A percentile compares a stretch with the other conserved stretches of the same genome.
Evolutionary conservation across 2,888 invertebrate genomes (phyloP).

Genomic region (Fabriciana adippe): DNA sequence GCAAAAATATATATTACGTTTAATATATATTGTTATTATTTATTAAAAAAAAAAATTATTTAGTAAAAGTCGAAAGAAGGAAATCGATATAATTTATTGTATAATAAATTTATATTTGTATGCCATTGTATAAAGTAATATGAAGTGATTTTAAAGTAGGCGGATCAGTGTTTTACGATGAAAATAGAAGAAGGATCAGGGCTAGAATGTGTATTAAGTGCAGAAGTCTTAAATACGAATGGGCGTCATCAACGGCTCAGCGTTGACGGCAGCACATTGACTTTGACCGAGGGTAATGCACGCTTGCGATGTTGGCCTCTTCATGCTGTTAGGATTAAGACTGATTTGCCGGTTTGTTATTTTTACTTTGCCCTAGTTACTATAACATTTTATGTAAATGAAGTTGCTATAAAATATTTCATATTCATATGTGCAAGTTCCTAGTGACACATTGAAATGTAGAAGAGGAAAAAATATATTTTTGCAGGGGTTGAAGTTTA

Average conservation of each 20-base stretch:
- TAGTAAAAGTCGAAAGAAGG: no score
- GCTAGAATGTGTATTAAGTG: constrained; percentile 25
- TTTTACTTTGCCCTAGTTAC: background rate
- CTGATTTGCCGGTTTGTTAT: constrained; percentile 43
- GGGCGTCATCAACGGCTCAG: constrained; percentile 39
- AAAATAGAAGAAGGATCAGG: constrained; percentile 51
- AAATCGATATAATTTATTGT: background rate
- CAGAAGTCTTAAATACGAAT: constrained; percentile 28
- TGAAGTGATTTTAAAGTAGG: constrained; percentile 7
- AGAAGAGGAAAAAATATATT: no score
- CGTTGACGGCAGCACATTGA: constrained; percentile 41
- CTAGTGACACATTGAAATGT: no score
- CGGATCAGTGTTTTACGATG: constrained; percentile 46
- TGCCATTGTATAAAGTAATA: background rate
- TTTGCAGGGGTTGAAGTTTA: no score
- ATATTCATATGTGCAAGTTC: no score
- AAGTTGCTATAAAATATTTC: no score
- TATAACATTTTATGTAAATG: background rate
- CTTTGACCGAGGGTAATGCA: constrained; percentile 42
- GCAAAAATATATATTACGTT: no score
- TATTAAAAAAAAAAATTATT: no score
- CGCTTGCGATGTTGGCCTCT: constrained; percentile 47
- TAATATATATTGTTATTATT: no score
- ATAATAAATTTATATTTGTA: background rate
- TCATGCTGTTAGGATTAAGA: constrained; percentile 41